Evolutionary conservation across 2,888 invertebrate genomes (phyloP).

Genomic region (Erebia aethiops): DNA sequence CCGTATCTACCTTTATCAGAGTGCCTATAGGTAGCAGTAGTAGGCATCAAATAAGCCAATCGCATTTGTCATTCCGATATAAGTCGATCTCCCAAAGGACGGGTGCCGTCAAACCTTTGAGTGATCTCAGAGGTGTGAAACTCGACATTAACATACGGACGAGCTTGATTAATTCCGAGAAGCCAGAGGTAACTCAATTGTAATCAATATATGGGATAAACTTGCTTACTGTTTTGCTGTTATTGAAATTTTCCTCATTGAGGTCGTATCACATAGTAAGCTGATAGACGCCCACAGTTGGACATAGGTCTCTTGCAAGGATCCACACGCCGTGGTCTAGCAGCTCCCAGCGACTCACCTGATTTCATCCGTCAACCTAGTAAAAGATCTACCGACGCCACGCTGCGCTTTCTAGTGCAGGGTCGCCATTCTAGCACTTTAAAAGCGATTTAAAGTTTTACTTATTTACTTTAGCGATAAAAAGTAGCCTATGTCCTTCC

Average conservation of each 20-base stretch:
- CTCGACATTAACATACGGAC: conserved; percentile 24
- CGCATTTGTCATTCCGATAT: conserved; percentile 17
- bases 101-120: conserved; percentile 22
- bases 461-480: no score
- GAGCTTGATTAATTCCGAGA: conserved; percentile 29
- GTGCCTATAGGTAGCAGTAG: background rate
- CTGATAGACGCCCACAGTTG: no score
- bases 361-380: no score
- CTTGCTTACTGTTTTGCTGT: conserved; percentile 12
- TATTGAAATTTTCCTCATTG: background rate
- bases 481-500: no score
- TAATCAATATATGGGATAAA: conserved; percentile 31
- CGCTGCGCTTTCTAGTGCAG: no score
- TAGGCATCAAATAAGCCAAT: conserved; percentile 10
- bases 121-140: conserved; percentile 25
- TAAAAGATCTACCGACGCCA: no score
- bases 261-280: background rate
- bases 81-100: conserved; percentile 13
- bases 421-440: no score
- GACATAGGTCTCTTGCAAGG: no score
- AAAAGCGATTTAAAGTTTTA: no score
- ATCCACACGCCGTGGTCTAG: no score
- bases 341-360: no score
- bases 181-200: conserved; percentile 26
- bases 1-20: no score